phyloP scores from a whole-genome alignment of 1,140 invertebrate species.

The Achroia grisella region DNA sequence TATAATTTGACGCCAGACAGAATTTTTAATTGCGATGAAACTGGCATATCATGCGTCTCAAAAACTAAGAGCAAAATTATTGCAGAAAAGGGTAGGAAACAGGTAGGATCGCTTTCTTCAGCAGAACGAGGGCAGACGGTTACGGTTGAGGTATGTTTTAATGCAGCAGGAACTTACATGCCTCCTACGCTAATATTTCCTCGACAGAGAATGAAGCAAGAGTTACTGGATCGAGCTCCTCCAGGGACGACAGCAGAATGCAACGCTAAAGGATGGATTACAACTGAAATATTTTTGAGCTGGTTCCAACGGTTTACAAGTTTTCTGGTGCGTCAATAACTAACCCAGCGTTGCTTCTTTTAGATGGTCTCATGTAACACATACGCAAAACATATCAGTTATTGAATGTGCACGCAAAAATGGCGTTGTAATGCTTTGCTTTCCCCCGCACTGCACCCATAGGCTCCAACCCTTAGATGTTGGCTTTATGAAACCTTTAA shows the following conservation, averaged over 20 bases:
- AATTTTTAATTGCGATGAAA: slow-evolving; percentile 29
- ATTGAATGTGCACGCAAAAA: slow-evolving; percentile 25
- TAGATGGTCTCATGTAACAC: slow-evolving; percentile 38
- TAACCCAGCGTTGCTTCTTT: slow-evolving; percentile 30
- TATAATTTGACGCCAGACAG: slow-evolving; percentile 29
- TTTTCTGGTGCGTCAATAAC: slow-evolving; percentile 24
- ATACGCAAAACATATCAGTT: slow-evolving; percentile 22
- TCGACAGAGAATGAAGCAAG: slow-evolving; percentile 29
- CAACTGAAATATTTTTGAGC: slow-evolving; percentile 23
- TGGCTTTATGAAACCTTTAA: slow-evolving; percentile 46
- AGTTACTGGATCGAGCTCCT: slow-evolving; percentile 30
- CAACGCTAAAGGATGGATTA: slow-evolving; percentile 41
- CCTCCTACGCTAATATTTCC: slow-evolving; percentile 49
- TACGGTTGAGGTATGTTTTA: slow-evolving; percentile 15
- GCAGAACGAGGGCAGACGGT: slow-evolving; percentile 12
- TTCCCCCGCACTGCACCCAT: slow-evolving; percentile 50
- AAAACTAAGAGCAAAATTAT: slow-evolving; percentile 38
- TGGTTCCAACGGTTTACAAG: slow-evolving; percentile 31
- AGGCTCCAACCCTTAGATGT: slow-evolving; percentile 43
- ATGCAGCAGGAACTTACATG: slow-evolving; percentile 23
- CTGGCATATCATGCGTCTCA: slow-evolving; percentile 21
- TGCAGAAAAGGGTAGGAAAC: slow-evolving; percentile 27
- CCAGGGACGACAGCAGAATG: slow-evolving; percentile 19
- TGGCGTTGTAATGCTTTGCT: slow-evolving; percentile 27
- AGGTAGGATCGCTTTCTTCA: slow-evolving; percentile 17